phyloP scores from a whole-genome alignment of 2,113 vertebrate species.

The Alexandromys fortis region DNA sequence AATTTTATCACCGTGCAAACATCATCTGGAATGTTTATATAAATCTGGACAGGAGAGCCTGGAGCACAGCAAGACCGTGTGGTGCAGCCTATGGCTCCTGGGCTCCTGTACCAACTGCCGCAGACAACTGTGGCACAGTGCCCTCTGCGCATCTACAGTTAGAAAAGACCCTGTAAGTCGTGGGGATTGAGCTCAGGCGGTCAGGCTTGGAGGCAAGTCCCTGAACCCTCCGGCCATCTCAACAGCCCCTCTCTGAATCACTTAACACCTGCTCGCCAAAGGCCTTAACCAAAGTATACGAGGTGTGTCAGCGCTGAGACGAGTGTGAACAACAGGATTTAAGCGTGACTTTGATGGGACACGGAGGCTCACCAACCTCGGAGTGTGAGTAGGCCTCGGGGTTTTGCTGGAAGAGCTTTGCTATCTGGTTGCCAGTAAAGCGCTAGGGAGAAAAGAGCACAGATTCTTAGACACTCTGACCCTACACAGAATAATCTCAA shows the following conservation, averaged over 20 bases:
- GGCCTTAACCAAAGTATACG: background rate
- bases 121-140: background rate
- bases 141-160: background rate
- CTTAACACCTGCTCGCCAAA: background rate
- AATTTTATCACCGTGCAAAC: background rate
- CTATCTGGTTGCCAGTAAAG: constrained; percentile 98
- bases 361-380: constrained; percentile 88
- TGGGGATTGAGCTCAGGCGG: background rate
- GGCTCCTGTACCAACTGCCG: background rate
- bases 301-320: background rate
- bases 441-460: constrained; percentile 88
- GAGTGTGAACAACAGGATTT: constrained; percentile 39
- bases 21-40: background rate
- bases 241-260: background rate
- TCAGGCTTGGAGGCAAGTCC: background rate
- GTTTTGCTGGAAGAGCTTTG: constrained; percentile 90
- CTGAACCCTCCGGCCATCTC: background rate
- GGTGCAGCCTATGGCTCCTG: background rate
- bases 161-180: background rate
- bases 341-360: constrained; percentile 37
- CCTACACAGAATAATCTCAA: constrained; percentile 71
- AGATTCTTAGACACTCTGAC: constrained; percentile 81
- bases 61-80: background rate
- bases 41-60: background rate
- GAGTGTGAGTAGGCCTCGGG: constrained; percentile 87